phyloP scores from a whole-genome alignment of 2,888 invertebrate genomes.

The Melieria omissa region DNA sequence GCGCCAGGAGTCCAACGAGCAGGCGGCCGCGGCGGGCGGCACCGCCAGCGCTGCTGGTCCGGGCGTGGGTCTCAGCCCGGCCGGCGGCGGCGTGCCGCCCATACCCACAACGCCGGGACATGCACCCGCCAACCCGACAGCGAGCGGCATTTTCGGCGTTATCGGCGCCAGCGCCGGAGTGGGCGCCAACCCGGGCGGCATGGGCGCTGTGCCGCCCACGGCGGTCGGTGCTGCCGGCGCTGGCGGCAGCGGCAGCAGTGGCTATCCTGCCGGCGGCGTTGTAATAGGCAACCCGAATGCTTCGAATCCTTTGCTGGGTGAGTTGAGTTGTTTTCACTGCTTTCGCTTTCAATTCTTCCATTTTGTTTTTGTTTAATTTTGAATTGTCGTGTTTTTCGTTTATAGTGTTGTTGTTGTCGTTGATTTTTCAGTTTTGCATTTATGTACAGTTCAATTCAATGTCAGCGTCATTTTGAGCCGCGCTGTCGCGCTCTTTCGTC shows the following conservation, averaged over 20 bases:
- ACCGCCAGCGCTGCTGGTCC: constrained; percentile 48
- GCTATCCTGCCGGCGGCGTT: constrained; percentile 52
- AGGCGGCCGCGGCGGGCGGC: constrained; percentile 37
- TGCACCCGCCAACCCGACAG: constrained; percentile 9
- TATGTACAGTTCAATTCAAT: too few relatives aligned
- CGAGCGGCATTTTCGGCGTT: constrained; percentile 38
- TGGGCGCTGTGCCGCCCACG: constrained; percentile 35
- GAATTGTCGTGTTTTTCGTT: too few relatives aligned
- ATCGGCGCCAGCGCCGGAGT: constrained; percentile 15
- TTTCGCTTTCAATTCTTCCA: neutral
- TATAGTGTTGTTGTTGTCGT: too few relatives aligned
- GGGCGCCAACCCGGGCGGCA: constrained; percentile 14
- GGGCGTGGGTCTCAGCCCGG: constrained; percentile 27
- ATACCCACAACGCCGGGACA: constrained; percentile 22
- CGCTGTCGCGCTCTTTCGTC: too few relatives aligned
- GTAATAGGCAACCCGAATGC: constrained; percentile 62
- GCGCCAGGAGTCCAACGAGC: constrained; percentile 74
- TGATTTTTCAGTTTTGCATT: too few relatives aligned
- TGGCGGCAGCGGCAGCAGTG: constrained; percentile 23
- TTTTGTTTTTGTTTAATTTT: neutral
- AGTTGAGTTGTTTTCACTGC: constrained; percentile 43
- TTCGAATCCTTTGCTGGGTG: constrained; percentile 60
- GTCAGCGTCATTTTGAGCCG: too few relatives aligned
- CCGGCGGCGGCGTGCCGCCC: constrained; percentile 29
- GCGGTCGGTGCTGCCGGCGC: constrained; percentile 21